Base-by-base conservation (phyloP, 2,888 invertebrate species). In the Drosophila barbarae region DNA sequence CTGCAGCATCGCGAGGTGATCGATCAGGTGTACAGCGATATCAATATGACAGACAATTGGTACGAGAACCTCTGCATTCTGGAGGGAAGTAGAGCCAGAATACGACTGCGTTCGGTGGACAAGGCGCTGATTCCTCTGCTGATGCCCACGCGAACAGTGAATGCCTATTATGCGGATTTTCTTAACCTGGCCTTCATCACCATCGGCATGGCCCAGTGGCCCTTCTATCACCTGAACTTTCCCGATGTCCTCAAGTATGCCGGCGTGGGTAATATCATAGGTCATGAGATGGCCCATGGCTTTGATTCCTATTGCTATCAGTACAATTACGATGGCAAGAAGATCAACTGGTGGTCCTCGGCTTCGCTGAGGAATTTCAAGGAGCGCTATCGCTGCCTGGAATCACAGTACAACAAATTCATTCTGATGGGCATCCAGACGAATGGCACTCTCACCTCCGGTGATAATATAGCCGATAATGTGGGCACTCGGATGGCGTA, bases 401-500 rank as follows among this genome's bases (percentile, higher is more conserved):
- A 88, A 30, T 85, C 86, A 1, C 88, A 88, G 35, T 88, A 88
- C 41, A 88, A 86, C 21, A 88, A 88, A 46, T 87, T 81, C 26
- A 77, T 88, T 0, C 65, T 79, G 5, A 56, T 78, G 55, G 88
- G 88, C 9, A 49, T 85, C 1, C 72, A 74, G 5, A 88, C 88
- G 0, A 88, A 88, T 69, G 88, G 88, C n/a, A 83, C 63, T 1
- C 46, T 77, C 18, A 88, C 88, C n/a, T 87, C 86, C 0, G 95
- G 95, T 12, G 96, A 96, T 87, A 97, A 97, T 84, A 96, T 97
- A 60, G 96, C 96, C 0, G 97, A 97, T 84, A 97, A 97, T 85
- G 96, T 97, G 0, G 97, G 97, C 0, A 88, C 96, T 2, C 95
- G 96, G 78, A 96, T 97, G 1, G 95, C 97, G 0, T 97, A 94